These are phyloP conservation scores for Lytechinus pictus DNA, from an alignment of 35 echinoderm and acorn worm genomes.

Conservation along the genomic window DNA sequence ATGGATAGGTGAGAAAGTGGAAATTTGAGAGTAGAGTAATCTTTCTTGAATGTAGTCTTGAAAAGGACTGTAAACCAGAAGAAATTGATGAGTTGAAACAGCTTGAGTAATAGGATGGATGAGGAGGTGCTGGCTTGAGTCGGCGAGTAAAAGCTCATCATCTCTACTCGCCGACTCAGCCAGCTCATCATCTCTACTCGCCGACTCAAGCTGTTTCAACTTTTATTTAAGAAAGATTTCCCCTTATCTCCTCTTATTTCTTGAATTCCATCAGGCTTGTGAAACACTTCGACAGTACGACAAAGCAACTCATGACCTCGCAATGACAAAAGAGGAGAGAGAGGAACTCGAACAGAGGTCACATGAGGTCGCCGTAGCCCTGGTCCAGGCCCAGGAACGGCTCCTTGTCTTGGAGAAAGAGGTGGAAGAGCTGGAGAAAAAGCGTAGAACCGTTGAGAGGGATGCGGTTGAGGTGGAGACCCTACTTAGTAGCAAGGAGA, in stretches of 20 bases:
- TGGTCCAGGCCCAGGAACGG: constrained; percentile 70
- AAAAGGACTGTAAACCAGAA: too few relatives aligned
- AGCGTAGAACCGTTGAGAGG: background rate
- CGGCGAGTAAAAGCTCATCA: too few relatives aligned
- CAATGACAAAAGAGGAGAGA: constrained; percentile 60
- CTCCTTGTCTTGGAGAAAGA: constrained; percentile 65
- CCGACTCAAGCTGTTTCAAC: too few relatives aligned
- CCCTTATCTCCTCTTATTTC: background rate
- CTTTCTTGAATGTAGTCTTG: too few relatives aligned
- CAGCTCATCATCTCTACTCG: too few relatives aligned
- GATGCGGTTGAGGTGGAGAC: constrained; percentile 55
- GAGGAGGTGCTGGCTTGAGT: too few relatives aligned
- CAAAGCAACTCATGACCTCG: constrained; percentile 60
- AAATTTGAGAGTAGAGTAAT: too few relatives aligned
- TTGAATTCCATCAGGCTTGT: constrained; percentile 54
- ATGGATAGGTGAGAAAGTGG: too few relatives aligned
- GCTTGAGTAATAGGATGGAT: too few relatives aligned
- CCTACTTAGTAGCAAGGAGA: constrained; percentile 58
- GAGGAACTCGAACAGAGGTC: constrained; percentile 76
- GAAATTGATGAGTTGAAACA: too few relatives aligned
- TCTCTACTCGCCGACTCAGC: too few relatives aligned
- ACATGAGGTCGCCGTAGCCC: constrained; percentile 55
- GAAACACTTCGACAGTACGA: constrained; percentile 65
- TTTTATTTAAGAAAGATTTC: too few relatives aligned
- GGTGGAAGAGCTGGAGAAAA: constrained; percentile 59